phyloP scores from a whole-genome alignment of 2,888 invertebrate species.

The Andrena fulva region DNA sequence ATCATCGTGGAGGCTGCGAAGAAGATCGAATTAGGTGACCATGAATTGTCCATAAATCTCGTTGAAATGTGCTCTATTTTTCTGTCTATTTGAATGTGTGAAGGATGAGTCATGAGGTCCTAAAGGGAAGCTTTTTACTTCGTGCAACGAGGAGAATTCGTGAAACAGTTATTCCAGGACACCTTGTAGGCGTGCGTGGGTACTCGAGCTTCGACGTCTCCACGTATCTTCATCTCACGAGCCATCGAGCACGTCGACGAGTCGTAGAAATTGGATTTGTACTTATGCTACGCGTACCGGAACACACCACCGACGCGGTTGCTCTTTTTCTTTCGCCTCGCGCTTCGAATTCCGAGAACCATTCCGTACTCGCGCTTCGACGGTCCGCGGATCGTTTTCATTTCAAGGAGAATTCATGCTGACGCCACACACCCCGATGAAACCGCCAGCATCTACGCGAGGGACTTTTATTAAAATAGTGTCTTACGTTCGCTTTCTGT shows the following conservation, averaged over 20 bases:
- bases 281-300: constrained; percentile 43
- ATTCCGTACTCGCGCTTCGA: constrained; percentile 43
- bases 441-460: not conserved
- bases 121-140: too few species aligned
- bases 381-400: not conserved
- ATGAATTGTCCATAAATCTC: too few species aligned
- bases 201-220: constrained; percentile 25
- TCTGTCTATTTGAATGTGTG: too few species aligned
- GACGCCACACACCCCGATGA: constrained; percentile 7
- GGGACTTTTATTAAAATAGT: constrained; percentile 28
- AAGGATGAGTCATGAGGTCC: too few species aligned
- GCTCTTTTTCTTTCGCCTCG: constrained; percentile 42
- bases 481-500: not conserved
- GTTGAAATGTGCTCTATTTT: too few species aligned
- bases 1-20: too few species aligned
- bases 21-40: too few species aligned
- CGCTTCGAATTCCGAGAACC: constrained; percentile 56
- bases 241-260: constrained; percentile 63
- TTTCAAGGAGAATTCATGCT: not conserved
- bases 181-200: constrained; percentile 45
- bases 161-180: constrained; percentile 16
- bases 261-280: constrained; percentile 67
- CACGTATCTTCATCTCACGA: constrained; percentile 58
- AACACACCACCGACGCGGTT: constrained; percentile 12
- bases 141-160: not conserved